Conservation (phyloP, 2,888 invertebrate species). For the Plebejus anna region DNA sequence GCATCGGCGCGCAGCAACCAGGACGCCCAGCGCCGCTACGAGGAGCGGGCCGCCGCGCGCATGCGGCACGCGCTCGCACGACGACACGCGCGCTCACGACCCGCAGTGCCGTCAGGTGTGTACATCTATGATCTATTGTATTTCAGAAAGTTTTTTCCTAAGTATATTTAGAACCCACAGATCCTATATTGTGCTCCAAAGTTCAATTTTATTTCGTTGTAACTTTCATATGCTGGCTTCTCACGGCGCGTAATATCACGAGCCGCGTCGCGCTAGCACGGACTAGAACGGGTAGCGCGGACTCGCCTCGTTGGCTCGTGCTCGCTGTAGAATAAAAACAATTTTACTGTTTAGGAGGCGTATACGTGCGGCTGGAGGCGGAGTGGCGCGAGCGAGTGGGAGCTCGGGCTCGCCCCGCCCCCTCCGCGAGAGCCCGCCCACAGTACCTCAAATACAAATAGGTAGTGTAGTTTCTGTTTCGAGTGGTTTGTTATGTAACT, state of each 20-base stretch:
- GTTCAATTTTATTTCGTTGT: too few species aligned
- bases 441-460: conserved; percentile 52
- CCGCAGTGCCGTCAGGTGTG: conserved; percentile 56
- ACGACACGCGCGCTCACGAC: conserved; percentile 49
- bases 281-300: too few species aligned
- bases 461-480: conserved; percentile 30
- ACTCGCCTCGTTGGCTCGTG: too few species aligned
- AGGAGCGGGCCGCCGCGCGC: conserved; percentile 86
- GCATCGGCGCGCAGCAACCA: conserved; percentile 91
- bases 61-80: conserved; percentile 82
- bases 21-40: conserved; percentile 91
- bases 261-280: too few species aligned
- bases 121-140: too few species aligned
- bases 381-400: conserved; percentile 85
- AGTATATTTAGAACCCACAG: too few species aligned
- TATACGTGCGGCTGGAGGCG: conserved; percentile 85
- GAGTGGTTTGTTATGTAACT: too few species aligned
- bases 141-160: too few species aligned
- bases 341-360: conserved; percentile 78
- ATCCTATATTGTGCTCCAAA: too few species aligned
- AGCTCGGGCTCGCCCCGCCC: conserved; percentile 46
- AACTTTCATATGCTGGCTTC: too few species aligned
- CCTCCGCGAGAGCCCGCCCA: conserved; percentile 48
- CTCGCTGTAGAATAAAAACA: background rate
- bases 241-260: too few species aligned